Conservation (phyloP, 2,888 invertebrate genomes). For the Dastarcus helophoroides region DNA sequence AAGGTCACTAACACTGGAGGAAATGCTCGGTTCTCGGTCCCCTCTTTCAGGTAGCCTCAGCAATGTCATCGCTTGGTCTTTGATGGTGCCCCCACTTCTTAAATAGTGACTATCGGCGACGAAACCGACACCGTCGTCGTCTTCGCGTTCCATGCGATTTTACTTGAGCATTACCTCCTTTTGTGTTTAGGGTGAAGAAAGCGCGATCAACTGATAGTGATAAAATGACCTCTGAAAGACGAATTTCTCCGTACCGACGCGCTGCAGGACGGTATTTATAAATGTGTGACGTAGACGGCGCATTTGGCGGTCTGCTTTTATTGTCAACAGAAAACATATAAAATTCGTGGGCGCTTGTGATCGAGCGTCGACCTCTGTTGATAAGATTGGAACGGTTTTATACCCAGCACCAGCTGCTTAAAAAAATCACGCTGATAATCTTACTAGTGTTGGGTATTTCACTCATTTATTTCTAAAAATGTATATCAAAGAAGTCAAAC, state of each 20-base stretch:
- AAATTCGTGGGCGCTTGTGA: slow-evolving; percentile 16
- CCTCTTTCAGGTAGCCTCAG: slow-evolving; percentile 36
- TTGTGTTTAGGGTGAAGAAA: background rate
- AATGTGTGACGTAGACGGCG: slow-evolving; percentile 19
- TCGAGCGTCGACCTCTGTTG: too few species aligned
- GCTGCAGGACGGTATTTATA: slow-evolving; percentile 26
- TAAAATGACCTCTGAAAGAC: slow-evolving; percentile 25
- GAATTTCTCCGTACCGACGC: slow-evolving; percentile 22
- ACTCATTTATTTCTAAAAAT: too few species aligned
- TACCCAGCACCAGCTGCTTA: too few species aligned
- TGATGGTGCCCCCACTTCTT: slow-evolving; percentile 35
- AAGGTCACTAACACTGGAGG: slow-evolving; percentile 44
- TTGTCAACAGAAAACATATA: slow-evolving; percentile 27
- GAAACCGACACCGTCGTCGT: slow-evolving; percentile 42
- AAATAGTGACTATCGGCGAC: slow-evolving; percentile 45
- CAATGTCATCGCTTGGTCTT: slow-evolving; percentile 32
- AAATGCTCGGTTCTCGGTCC: slow-evolving; percentile 40
- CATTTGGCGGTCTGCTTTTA: slow-evolving; percentile 16
- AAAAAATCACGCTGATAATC: too few species aligned
- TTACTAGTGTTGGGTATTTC: too few species aligned
- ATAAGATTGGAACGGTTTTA: too few species aligned
- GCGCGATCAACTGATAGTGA: slow-evolving; percentile 13
- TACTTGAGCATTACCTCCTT: background rate
- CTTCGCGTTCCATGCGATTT: slow-evolving; percentile 21
- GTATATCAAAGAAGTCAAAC: too few species aligned